Percentiles rank a stretch among this genome's conserved stretches.
These are phyloP conservation scores for Cardiocondyla obscurior DNA, from an alignment of 1,140 invertebrate species.

Conservation along the genomic window DNA sequence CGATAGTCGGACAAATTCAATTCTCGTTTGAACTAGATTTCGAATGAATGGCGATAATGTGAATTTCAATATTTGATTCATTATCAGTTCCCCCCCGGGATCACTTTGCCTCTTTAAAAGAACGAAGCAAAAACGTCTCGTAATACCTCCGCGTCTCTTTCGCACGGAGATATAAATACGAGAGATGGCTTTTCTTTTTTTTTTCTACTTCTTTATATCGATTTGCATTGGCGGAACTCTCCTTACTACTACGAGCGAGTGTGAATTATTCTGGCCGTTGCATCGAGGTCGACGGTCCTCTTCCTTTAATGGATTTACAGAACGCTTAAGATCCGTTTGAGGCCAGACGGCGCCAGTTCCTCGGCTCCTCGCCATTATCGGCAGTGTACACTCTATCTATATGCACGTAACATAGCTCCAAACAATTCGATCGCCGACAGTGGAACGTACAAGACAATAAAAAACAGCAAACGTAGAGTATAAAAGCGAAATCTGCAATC, in stretches of 20 bases:
- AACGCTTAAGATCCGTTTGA: constrained; percentile 55
- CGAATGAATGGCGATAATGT: not conserved
- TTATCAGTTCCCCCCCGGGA: not conserved
- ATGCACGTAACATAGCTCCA: not conserved
- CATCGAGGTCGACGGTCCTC: constrained; percentile 63
- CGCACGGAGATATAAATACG: constrained; percentile 2
- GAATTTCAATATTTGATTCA: not conserved
- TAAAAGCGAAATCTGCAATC: not conserved
- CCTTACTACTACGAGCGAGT: not conserved
- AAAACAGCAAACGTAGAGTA: not conserved
- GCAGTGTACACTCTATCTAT: constrained; percentile 34
- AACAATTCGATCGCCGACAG: constrained; percentile 4
- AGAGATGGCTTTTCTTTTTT: not conserved
- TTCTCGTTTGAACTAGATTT: not conserved
- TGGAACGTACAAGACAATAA: not conserved
- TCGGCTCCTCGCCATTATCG: constrained; percentile 64
- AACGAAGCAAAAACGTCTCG: not conserved
- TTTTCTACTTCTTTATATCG: no score
- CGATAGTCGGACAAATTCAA: not conserved
- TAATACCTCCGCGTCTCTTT: not conserved
- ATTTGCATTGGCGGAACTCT: not conserved
- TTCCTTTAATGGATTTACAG: constrained; percentile 61
- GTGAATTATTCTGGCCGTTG: constrained; percentile 30
- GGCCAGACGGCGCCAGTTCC: constrained; percentile 68
- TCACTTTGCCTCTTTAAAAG: not conserved